Base-by-base conservation (phyloP, 2,888 invertebrate species). In the Leuctra nigra region DNA sequence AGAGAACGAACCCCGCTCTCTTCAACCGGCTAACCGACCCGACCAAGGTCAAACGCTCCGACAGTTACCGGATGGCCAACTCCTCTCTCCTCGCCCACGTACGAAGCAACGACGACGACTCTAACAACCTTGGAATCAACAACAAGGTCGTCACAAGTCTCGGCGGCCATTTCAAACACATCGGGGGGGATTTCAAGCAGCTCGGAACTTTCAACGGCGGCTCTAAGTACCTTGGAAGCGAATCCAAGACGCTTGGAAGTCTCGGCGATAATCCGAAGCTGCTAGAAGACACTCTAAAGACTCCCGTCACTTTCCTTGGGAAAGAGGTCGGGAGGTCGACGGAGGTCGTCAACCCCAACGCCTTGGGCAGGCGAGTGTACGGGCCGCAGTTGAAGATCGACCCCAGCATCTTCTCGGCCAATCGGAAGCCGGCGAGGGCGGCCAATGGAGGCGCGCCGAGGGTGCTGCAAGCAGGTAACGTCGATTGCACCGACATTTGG, bases 51-150 rank as follows among this genome's bases (percentile, higher is more conserved):
- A 87, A 87, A 72, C 83, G 91, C 59, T 88, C 87, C 69, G 87
- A 91, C 70, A 91, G 90, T 72, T 91, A 91, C 69, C 82, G 88
- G 62, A 78, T 87, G 71, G 91, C 91, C 14, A 90, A 90, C 72
- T 82, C 81, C 63, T 82, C 83, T 22, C 77, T 82, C 61, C 77
- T 83, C 72, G 81, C 80, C 35, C 18, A 44, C 7, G 44, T 53
- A 18, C 53, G 53, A 16, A n/a, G n/a, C n/a, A n/a, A n/a, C n/a
- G n/a, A n/a, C n/a, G n/a, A n/a, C 46, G 48, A 55, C 4, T n/a
- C 16, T 13, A 14, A 4, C 36, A 36, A 36, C 13, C 4, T 36
- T 6, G 36, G 36, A 55, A 23, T 22, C n/a, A n/a, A n/a, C n/a
- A n/a, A n/a, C n/a, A n/a, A n/a, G n/a, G n/a, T n/a, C n/a, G n/a